A percentile compares a stretch with the other conserved stretches of the same genome.
phyloP scores from a whole-genome alignment of 2,797 vertebrate genomes.

The Zalophus californianus region DNA sequence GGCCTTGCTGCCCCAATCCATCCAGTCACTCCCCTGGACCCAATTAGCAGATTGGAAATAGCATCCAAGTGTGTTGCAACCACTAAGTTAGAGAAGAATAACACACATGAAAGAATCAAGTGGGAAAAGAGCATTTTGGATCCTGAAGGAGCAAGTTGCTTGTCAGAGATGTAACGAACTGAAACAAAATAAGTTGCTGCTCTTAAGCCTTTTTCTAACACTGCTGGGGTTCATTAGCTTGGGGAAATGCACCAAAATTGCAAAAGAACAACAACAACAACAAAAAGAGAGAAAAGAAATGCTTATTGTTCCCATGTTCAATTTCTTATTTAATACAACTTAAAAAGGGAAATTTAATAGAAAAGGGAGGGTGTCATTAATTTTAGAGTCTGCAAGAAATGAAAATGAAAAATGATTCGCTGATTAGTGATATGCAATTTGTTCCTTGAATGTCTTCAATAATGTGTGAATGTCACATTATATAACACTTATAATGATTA shows the following conservation, averaged over 20 bases:
- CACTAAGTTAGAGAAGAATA: conserved; percentile 42
- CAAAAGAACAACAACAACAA: background rate
- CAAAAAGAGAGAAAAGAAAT: conserved; percentile 29
- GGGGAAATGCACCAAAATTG: conserved; percentile 41
- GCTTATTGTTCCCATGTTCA: conserved; percentile 59
- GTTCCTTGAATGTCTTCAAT: conserved; percentile 81
- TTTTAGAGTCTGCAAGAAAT: conserved; percentile 80
- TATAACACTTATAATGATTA: conserved; percentile 82
- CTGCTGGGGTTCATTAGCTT: conserved; percentile 33
- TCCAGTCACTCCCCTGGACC: background rate
- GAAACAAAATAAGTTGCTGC: conserved; percentile 45
- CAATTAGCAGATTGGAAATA: conserved; percentile 49
- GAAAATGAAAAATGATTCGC: conserved; percentile 85
- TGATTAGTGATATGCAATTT: conserved; percentile 84
- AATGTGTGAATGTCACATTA: conserved; percentile 86
- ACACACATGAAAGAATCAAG: conserved; percentile 55
- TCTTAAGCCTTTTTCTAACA: conserved; percentile 56
- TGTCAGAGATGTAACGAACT: conserved; percentile 49
- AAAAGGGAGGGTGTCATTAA: conserved; percentile 83
- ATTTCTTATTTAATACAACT: conserved; percentile 76
- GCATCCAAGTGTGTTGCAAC: conserved; percentile 37
- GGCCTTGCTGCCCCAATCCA: background rate
- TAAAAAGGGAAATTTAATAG: conserved; percentile 69
- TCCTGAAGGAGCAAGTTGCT: conserved; percentile 61
- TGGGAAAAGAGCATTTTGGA: conserved; percentile 56